phyloP scores from a whole-genome alignment of 2,113 vertebrate species.

The Cynoglossus semilaevis region DNA sequence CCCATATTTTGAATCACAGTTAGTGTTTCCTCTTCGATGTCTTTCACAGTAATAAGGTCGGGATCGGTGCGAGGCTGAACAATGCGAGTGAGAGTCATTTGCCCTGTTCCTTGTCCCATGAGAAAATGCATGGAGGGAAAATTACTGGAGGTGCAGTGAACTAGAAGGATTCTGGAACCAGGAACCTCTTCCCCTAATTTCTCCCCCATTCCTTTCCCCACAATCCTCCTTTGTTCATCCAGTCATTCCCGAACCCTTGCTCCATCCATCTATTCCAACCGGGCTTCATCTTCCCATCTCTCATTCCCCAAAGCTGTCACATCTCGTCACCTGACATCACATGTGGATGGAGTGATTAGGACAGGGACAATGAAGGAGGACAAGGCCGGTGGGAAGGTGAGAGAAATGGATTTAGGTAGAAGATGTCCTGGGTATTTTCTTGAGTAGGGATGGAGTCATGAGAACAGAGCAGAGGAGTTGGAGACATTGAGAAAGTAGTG shows the following conservation, averaged over 20 bases:
- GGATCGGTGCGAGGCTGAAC: neutral
- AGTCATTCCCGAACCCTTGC: neutral
- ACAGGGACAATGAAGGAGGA: conserved; percentile 20
- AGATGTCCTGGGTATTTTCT: conserved; percentile 22
- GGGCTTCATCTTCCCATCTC: conserved; percentile 22
- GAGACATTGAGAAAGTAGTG: conserved; percentile 28
- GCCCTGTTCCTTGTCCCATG: neutral
- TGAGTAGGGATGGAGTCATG: conserved; percentile 37
- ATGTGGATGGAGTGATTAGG: conserved; percentile 22
- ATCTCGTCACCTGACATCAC: conserved; percentile 6
- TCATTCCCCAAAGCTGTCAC: conserved; percentile 29
- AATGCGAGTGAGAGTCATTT: neutral
- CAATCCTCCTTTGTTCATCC: neutral
- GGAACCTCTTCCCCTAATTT: conserved; percentile 2
- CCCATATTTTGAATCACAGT: neutral
- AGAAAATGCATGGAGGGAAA: neutral
- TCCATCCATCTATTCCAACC: conserved; percentile 14
- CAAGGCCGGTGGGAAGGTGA: conserved; percentile 2
- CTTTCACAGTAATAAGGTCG: neutral
- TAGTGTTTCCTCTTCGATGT: neutral
- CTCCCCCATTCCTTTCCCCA: neutral
- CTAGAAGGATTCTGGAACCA: neutral
- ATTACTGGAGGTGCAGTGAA: neutral
- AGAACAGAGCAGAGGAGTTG: conserved; percentile 5
- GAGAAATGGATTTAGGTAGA: conserved; percentile 23